phyloP scores from a whole-genome alignment of 2,113 vertebrate species.

The Cebidichthys violaceus region DNA sequence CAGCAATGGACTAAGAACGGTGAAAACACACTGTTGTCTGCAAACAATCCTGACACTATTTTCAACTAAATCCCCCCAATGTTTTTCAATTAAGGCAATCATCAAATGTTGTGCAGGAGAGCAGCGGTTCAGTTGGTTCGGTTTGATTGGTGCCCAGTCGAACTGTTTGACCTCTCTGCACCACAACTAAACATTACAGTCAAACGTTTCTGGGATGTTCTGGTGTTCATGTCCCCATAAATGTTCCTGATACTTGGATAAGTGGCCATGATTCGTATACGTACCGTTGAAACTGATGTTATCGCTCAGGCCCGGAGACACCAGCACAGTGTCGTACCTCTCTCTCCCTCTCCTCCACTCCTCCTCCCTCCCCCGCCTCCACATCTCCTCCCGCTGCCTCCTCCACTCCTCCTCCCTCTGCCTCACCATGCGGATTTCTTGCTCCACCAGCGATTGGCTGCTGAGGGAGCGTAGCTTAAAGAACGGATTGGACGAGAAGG shows the following conservation, averaged over 20 bases:
- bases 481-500: constrained; percentile 78
- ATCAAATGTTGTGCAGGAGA: not conserved
- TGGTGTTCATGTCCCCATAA: not conserved
- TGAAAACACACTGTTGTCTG: not conserved
- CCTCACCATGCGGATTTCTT: constrained; percentile 77
- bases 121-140: not conserved
- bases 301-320: constrained; percentile 74
- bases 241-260: not conserved
- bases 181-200: not conserved
- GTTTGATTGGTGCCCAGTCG: not conserved
- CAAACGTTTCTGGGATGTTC: not conserved
- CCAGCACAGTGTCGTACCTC: constrained; percentile 76
- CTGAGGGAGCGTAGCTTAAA: constrained; percentile 80
- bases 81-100: not conserved
- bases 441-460: constrained; percentile 81
- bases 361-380: constrained; percentile 67
- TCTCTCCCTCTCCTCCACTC: constrained; percentile 69
- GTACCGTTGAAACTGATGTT: constrained; percentile 64
- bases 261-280: not conserved
- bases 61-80: not conserved
- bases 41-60: not conserved
- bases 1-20: not conserved
- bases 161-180: too few species aligned
- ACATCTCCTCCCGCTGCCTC: constrained; percentile 77
- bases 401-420: constrained; percentile 81